Conservation (phyloP, 2,888 invertebrate genomes). For the Neria commutata region DNA sequence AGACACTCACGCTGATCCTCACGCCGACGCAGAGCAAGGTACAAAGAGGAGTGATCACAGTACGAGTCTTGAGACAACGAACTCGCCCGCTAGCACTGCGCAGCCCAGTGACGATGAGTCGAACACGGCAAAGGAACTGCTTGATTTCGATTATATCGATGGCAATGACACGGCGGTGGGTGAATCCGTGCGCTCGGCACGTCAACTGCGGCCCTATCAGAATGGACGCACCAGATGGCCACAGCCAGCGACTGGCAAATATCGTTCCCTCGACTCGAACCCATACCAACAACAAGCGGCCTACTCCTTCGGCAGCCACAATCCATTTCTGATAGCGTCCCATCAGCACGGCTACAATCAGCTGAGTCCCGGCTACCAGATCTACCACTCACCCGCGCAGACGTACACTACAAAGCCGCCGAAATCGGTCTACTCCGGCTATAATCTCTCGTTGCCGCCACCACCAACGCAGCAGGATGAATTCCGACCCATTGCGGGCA, state of each 20-base stretch:
- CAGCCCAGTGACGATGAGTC: slow-evolving; percentile 29
- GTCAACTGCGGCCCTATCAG: slow-evolving; percentile 51
- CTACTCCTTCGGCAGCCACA: slow-evolving; percentile 50
- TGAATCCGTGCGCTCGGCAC: slow-evolving; percentile 49
- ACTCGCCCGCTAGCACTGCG: not conserved
- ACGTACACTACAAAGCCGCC: slow-evolving; percentile 40
- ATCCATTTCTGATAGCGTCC: slow-evolving; percentile 56
- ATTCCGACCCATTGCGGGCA: slow-evolving; percentile 49
- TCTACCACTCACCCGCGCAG: slow-evolving; percentile 25
- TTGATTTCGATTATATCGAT: slow-evolving; percentile 26
- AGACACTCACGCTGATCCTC: not conserved
- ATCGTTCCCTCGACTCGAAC: slow-evolving; percentile 48
- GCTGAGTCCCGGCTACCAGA: slow-evolving; percentile 37
- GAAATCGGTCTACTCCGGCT: slow-evolving; percentile 46
- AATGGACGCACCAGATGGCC: slow-evolving; percentile 39
- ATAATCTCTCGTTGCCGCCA: slow-evolving; percentile 48
- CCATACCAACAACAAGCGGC: slow-evolving; percentile 34
- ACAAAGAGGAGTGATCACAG: not conserved
- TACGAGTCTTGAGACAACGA: not conserved
- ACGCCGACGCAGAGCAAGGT: slow-evolving; percentile 7
- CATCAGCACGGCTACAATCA: slow-evolving; percentile 44
- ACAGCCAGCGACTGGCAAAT: slow-evolving; percentile 36
- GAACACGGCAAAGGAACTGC: slow-evolving; percentile 34
- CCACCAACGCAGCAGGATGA: slow-evolving; percentile 43
- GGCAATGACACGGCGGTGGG: slow-evolving; percentile 38